A percentile compares a stretch with the other conserved stretches of the same genome.
Conservation (phyloP, 2,797 vertebrate genomes). For the Leptatherina wallacei region DNA sequence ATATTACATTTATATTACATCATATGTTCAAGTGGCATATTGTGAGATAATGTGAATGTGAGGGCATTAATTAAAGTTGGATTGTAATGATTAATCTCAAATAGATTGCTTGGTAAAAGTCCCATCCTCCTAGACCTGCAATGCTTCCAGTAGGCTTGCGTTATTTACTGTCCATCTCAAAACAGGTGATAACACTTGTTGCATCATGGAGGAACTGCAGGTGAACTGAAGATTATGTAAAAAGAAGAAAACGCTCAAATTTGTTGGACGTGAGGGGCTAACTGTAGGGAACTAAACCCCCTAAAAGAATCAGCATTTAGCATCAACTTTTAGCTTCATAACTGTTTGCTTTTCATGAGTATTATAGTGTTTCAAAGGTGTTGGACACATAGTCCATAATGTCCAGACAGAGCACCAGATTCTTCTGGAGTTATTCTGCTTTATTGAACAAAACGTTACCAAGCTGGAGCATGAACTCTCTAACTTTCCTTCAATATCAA, state of each 20-base stretch:
- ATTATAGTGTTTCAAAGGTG: background rate
- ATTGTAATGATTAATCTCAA: conserved; percentile 22
- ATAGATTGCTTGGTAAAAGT: conserved; percentile 13
- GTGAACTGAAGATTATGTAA: background rate
- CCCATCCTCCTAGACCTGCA: background rate
- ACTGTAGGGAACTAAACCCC: background rate
- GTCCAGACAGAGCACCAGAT: background rate
- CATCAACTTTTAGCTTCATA: background rate
- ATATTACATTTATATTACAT: background rate
- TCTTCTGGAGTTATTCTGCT: background rate
- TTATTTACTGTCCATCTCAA: conserved; percentile 12
- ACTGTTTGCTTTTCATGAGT: conserved; percentile 6
- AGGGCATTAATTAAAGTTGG: conserved; percentile 25
- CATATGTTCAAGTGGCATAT: background rate
- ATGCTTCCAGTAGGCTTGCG: conserved; percentile 10
- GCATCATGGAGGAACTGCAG: conserved; percentile 3
- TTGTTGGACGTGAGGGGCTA: background rate
- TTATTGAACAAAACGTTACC: conserved; percentile 10
- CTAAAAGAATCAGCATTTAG: background rate
- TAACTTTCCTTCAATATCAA: conserved; percentile 34
- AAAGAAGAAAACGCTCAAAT: conserved; percentile 9
- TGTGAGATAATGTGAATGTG: conserved; percentile 3
- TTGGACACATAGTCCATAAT: background rate
- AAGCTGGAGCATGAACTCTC: conserved; percentile 25
- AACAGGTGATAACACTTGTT: background rate